Conservation (phyloP, 2,888 invertebrate species). For the Folsomia candida region DNA sequence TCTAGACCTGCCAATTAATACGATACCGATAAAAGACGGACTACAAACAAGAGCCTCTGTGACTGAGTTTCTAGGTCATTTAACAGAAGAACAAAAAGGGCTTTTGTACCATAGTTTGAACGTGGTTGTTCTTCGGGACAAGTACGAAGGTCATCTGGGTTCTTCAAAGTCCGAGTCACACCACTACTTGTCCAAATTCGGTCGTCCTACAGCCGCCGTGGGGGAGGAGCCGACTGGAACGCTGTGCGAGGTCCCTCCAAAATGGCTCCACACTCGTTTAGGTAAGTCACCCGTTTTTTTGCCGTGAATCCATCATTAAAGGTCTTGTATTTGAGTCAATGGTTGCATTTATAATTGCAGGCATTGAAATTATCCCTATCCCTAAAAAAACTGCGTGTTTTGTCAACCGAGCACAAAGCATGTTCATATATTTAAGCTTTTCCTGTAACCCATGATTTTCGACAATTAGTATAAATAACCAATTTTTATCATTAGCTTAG, state of each 20-base stretch:
- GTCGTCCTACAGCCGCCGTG: slow-evolving; percentile 37
- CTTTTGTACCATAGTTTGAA: slow-evolving; percentile 44
- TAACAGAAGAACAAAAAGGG: slow-evolving; percentile 41
- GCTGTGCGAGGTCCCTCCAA: slow-evolving; percentile 28
- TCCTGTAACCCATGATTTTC: too few relatives aligned
- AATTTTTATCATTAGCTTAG: too few relatives aligned
- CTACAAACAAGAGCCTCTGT: slow-evolving; percentile 33
- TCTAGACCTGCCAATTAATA: background rate
- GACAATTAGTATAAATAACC: too few relatives aligned
- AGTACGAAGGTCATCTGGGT: slow-evolving; percentile 39
- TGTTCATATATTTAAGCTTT: too few relatives aligned
- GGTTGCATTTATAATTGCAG: too few relatives aligned
- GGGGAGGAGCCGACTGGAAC: slow-evolving; percentile 36
- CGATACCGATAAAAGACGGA: slow-evolving; percentile 28
- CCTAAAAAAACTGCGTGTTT: too few relatives aligned
- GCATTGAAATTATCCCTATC: too few relatives aligned
- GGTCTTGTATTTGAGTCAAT: too few relatives aligned
- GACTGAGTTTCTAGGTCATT: slow-evolving; percentile 36
- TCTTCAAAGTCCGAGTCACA: slow-evolving; percentile 34
- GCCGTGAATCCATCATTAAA: too few relatives aligned
- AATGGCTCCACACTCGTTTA: slow-evolving; percentile 34
- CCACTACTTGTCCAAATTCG: slow-evolving; percentile 39
- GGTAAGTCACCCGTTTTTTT: slow-evolving; percentile 24
- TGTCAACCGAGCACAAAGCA: too few relatives aligned
- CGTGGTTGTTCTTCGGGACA: slow-evolving; percentile 39